Evolutionary conservation across 2,797 vertebrate genomes (phyloP), one percentile per base, ranked within the genome.

Genomic region (Pseudochirops corinnae): DNA sequence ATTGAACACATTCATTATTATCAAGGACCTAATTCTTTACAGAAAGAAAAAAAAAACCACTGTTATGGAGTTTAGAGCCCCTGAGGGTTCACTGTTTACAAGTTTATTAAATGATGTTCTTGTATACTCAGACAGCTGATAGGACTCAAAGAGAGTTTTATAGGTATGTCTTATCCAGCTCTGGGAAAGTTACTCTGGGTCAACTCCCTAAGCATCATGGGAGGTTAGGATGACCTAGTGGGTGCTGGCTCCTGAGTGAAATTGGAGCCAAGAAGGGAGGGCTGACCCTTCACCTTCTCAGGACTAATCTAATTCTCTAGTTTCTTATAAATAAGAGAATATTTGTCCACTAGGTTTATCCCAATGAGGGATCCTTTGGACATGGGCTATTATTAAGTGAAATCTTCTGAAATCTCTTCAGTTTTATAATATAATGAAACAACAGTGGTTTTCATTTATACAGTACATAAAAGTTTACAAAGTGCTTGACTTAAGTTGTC

Each of bases 131-230:
- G 95, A 94, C 93, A 97, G 67, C 87, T 92, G 96, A 96, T 95
- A 95, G 82, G 94, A 95, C 97, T 97, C 94, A 87, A 95, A 95
- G 94, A 53, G 5, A 94, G 94, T 97, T 98, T 97, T 95, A 92
- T 93, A 95, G 97, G 97, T 95, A 95, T 82, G 94, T 97, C 98
- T 95, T 97, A 94, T 91, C 97, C 97, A 97, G 96, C 96, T 74
- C 67, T 21, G 67, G n/a, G n/a, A 74, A 74, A 97, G 97, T 96
- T 95, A 92, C 97, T 97, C 94, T 62, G 97, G 97, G 97, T 97
- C 97, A 96, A 95, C 92, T 98, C 96, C 90, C 90, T 93, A 58
- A 95, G 96, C 97, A 67, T 96, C 95, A 96, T 97, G 97, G 97
- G 96, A 97, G 97, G 94, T 93, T 97, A 96, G 90, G 96, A 97